These are phyloP conservation scores for Andrena marginata DNA, from an alignment of 2,888 invertebrate genomes.

Conservation along the genomic window DNA sequence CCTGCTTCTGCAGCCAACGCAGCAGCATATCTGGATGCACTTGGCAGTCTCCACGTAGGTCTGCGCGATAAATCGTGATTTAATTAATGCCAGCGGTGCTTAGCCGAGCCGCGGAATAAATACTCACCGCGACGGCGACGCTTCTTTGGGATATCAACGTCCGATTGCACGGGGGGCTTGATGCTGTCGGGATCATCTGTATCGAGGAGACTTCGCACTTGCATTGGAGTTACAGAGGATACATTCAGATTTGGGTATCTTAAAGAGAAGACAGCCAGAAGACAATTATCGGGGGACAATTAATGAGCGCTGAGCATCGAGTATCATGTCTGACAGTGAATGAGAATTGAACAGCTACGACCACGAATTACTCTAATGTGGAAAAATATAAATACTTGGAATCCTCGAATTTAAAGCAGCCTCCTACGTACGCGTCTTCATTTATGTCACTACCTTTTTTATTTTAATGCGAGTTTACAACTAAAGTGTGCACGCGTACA, in stretches of 20 bases:
- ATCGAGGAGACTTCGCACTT: slow-evolving; percentile 90
- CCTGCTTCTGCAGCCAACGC: slow-evolving; percentile 92
- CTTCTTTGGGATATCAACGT: slow-evolving; percentile 88
- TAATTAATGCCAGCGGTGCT: not conserved
- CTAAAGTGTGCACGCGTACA: not conserved
- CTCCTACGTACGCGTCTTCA: not conserved
- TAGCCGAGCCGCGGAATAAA: not conserved
- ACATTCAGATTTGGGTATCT: slow-evolving; percentile 93
- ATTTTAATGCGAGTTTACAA: not conserved
- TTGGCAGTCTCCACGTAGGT: slow-evolving; percentile 87
- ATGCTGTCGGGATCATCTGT: slow-evolving; percentile 89
- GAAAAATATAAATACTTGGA: not conserved
- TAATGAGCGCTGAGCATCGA: not conserved
- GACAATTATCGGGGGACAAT: not conserved
- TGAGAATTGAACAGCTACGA: not conserved
- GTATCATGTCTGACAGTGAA: not conserved
- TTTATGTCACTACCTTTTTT: not conserved
- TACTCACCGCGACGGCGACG: slow-evolving; percentile 88
- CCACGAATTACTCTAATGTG: not conserved
- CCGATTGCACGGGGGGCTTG: slow-evolving; percentile 85
- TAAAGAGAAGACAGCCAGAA: slow-evolving; percentile 23
- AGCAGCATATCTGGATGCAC: slow-evolving; percentile 91
- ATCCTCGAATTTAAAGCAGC: not conserved
- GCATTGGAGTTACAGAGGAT: slow-evolving; percentile 91
- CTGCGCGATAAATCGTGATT: slow-evolving; percentile 31